phyloP scores from a whole-genome alignment of 2,888 invertebrate genomes.

The Hetaerina titia region DNA sequence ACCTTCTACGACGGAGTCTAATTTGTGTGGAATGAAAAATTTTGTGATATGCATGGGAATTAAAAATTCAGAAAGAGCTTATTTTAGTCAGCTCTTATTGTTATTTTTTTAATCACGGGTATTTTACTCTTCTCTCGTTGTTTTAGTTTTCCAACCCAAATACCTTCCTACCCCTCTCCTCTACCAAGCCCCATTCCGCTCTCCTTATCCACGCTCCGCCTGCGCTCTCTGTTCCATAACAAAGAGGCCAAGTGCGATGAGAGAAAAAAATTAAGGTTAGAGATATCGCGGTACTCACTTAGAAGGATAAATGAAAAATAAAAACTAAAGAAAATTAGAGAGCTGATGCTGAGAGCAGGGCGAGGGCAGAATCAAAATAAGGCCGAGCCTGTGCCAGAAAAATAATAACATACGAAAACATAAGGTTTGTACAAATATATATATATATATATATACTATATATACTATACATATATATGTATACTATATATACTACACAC shows the following conservation, averaged over 20 bases:
- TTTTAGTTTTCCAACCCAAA: neutral
- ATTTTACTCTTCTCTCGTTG: neutral
- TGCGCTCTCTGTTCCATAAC: neutral
- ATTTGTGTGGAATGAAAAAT: neutral
- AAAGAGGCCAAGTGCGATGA: constrained; percentile 9
- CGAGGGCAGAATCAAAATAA: neutral
- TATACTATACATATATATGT: too few relatives aligned
- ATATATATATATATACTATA: too few relatives aligned
- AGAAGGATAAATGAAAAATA: neutral
- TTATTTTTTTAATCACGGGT: too few relatives aligned
- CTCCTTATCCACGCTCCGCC: neutral
- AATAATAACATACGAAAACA: neutral
- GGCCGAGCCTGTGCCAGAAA: neutral
- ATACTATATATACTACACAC: too few relatives aligned
- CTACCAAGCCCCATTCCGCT: neutral
- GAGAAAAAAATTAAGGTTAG: neutral
- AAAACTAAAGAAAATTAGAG: neutral
- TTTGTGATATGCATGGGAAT: neutral
- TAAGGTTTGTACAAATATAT: too few relatives aligned
- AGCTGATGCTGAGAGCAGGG: neutral
- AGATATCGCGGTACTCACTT: constrained; percentile 5
- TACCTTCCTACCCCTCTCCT: too few relatives aligned
- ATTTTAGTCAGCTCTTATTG: too few relatives aligned
- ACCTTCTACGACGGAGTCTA: neutral
- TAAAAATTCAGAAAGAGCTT: neutral